A percentile compares a stretch with the other conserved stretches of the same genome.
These are phyloP conservation scores for Rhodophaea formosa DNA, from an alignment of 2,888 invertebrate species.

Conservation along the genomic window DNA sequence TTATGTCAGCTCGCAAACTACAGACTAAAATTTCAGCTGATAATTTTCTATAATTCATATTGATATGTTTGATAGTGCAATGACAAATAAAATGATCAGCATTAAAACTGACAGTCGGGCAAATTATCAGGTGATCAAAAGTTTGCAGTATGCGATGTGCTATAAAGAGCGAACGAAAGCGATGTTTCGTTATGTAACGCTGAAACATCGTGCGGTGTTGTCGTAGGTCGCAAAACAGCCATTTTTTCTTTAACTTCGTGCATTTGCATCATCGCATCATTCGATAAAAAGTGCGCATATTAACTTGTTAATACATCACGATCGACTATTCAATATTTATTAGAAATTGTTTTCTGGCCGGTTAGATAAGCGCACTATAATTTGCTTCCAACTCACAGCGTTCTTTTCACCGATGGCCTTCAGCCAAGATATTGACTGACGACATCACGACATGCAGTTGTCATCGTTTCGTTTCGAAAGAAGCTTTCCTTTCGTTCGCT, in stretches of 20 bases:
- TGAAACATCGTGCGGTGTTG: slow-evolving; percentile 2
- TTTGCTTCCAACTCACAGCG: slow-evolving; percentile 1
- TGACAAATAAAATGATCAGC: no score
- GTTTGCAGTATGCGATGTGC: neutral
- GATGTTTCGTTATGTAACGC: neutral
- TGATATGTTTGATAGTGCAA: no score
- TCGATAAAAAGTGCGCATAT: no score
- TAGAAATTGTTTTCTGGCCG: neutral
- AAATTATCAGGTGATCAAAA: no score
- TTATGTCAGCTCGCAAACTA: neutral
- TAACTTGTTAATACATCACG: neutral
- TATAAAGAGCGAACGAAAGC: slow-evolving; percentile 8
- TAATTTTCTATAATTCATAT: no score
- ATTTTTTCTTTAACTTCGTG: neutral
- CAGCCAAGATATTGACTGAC: slow-evolving; percentile 8
- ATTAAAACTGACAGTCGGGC: no score
- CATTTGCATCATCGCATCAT: no score
- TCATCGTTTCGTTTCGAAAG: neutral
- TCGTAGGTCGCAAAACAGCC: slow-evolving; percentile 11
- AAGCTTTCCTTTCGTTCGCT: slow-evolving; percentile 5
- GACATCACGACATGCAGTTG: slow-evolving; percentile 1
- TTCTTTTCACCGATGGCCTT: slow-evolving; percentile 8
- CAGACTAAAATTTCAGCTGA: no score
- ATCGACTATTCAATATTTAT: neutral
- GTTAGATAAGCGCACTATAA: neutral